phyloP scores from a whole-genome alignment of 1,140 invertebrate genomes.

The Ericerus pela region DNA sequence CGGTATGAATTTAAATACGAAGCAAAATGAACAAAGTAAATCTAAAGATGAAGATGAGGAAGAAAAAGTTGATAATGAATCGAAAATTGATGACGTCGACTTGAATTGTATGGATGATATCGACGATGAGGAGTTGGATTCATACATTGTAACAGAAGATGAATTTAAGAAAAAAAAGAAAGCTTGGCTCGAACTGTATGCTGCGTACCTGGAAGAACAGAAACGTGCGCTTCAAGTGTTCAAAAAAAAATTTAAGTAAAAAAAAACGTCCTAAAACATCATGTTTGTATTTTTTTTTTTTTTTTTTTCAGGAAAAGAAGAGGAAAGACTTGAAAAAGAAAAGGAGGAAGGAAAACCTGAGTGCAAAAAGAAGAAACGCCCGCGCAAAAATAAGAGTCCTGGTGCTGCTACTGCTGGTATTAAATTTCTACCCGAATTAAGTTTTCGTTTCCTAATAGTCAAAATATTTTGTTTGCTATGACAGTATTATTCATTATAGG shows the following conservation, averaged over 20 bases:
- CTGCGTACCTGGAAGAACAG: constrained; percentile 63
- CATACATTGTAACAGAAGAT: constrained; percentile 66
- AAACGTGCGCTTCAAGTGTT: constrained; percentile 46
- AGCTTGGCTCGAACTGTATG: constrained; percentile 73
- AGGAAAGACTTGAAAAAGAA: neutral
- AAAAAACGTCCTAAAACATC: constrained; percentile 2
- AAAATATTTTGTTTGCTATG: neutral
- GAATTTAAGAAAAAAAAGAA: constrained; percentile 63
- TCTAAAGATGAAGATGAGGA: constrained; percentile 7
- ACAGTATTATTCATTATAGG: constrained; percentile 32
- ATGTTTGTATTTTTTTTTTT: no score
- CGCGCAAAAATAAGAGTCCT: neutral
- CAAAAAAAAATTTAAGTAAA: constrained; percentile 51
- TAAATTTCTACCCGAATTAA: no score
- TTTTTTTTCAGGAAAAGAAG: constrained; percentile 1
- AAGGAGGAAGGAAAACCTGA: neutral
- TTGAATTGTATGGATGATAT: constrained; percentile 42
- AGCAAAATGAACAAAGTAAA: neutral
- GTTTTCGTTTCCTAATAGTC: neutral
- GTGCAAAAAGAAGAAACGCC: neutral
- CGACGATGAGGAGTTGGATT: constrained; percentile 76
- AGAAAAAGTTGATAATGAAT: constrained; percentile 13
- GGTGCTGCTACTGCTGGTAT: neutral
- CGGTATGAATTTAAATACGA: constrained; percentile 27
- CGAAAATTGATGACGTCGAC: no score